Conservation (phyloP, 2,113 vertebrate species). For the Eulemur rufifrons region DNA sequence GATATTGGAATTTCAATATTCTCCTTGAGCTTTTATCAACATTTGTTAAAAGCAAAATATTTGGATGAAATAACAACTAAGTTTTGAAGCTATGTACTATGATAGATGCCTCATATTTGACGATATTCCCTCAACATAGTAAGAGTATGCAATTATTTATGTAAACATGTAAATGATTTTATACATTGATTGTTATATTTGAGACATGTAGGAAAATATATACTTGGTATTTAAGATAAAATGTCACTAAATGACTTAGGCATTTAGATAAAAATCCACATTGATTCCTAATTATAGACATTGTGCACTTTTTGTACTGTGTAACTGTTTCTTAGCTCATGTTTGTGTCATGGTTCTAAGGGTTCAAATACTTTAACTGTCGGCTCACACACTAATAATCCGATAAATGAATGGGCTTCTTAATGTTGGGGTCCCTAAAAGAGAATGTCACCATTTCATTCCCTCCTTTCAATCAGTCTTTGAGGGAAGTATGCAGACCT, state of each 20-base stretch:
- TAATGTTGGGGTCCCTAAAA: background rate
- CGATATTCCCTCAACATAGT: background rate
- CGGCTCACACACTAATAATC: background rate
- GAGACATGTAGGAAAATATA: background rate
- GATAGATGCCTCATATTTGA: background rate
- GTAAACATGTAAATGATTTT: background rate
- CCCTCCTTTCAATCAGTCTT: background rate
- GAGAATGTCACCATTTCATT: background rate
- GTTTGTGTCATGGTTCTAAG: background rate
- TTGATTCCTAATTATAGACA: conserved; percentile 9
- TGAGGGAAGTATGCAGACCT: background rate
- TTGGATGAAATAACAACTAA: background rate
- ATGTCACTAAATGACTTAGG: conserved; percentile 19
- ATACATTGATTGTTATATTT: background rate
- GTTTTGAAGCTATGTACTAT: background rate
- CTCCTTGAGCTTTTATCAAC: conserved; percentile 60
- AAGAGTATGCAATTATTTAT: background rate
- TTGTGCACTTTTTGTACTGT: background rate
- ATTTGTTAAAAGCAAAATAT: background rate
- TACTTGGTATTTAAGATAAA: conserved; percentile 28
- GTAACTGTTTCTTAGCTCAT: background rate
- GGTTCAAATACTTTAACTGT: background rate
- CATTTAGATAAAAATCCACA: conserved; percentile 47
- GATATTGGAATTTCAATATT: conserved; percentile 34
- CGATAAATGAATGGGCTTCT: background rate